phyloP scores from a whole-genome alignment of 1,140 invertebrate genomes.

The Drosophila funebris region DNA sequence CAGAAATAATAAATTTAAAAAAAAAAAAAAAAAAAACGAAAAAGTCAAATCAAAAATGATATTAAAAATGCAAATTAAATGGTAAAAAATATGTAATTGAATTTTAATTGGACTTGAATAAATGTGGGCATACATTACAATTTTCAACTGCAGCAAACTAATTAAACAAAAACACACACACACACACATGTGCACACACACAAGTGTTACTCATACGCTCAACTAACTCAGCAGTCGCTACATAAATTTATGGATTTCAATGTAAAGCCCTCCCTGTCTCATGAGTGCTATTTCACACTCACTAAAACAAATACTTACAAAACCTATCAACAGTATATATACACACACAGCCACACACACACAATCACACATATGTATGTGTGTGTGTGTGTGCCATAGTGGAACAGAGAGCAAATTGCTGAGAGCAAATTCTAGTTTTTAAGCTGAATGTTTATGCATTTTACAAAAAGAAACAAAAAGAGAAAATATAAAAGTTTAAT shows the following conservation, averaged over 20 bases:
- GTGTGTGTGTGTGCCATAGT: conserved; percentile 8
- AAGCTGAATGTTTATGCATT: conserved; percentile 77
- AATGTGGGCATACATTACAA: conserved; percentile 12
- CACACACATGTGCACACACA: not conserved
- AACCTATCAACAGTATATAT: conserved; percentile 44
- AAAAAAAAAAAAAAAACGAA: not conserved
- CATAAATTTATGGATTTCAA: conserved; percentile 75
- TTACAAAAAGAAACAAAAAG: conserved; percentile 46
- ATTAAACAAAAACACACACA: conserved; percentile 22
- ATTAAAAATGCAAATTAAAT: conserved; percentile 4
- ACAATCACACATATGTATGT: not conserved
- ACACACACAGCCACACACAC: conserved; percentile 16
- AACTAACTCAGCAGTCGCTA: conserved; percentile 61
- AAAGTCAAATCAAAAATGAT: not conserved
- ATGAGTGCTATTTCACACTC: conserved; percentile 60
- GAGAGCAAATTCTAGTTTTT: conserved; percentile 59
- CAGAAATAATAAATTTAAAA: not conserved
- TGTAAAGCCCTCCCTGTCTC: conserved; percentile 76
- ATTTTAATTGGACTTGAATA: conserved; percentile 34
- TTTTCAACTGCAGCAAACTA: conserved; percentile 39
- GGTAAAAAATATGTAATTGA: conserved; percentile 21
- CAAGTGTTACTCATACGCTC: conserved; percentile 29
- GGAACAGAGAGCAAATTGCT: conserved; percentile 35
- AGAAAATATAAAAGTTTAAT: conserved; percentile 4
- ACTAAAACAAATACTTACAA: conserved; percentile 65